These are phyloP conservation scores for Henricia sp. DNA, from an alignment of 53 echinoderm and acorn worm genomes.

Conservation along the genomic window DNA sequence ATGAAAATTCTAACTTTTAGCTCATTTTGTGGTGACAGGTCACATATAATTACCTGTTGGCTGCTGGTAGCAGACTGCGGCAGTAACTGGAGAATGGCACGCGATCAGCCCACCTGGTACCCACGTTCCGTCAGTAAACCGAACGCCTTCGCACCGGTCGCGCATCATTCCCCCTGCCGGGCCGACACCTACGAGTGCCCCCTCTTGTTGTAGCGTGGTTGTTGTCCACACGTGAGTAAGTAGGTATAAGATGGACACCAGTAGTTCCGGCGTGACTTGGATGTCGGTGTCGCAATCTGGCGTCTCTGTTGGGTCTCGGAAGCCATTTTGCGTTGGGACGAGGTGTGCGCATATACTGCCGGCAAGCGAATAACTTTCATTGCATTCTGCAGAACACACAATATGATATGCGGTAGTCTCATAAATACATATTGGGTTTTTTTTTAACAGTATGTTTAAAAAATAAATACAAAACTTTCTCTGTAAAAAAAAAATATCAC, in stretches of 20 bases:
- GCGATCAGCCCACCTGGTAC: background rate
- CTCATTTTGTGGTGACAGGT: too few relatives aligned
- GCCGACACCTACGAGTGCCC: conserved; percentile 1
- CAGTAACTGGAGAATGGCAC: conserved; percentile 20
- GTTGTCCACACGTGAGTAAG: conserved; percentile 31
- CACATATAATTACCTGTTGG: conserved; percentile 40
- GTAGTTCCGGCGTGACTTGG: conserved; percentile 3
- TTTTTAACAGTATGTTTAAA: too few relatives aligned
- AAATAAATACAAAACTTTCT: too few relatives aligned
- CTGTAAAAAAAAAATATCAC: too few relatives aligned
- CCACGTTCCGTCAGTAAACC: background rate
- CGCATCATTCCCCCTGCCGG: background rate
- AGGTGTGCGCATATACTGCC: conserved; percentile 17
- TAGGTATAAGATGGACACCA: conserved; percentile 11
- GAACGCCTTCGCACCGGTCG: background rate
- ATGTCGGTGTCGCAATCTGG: background rate
- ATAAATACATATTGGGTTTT: too few relatives aligned
- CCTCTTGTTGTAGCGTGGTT: background rate
- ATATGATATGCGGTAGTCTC: too few relatives aligned
- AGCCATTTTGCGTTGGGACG: background rate
- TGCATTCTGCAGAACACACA: conserved; percentile 13
- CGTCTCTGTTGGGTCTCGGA: background rate
- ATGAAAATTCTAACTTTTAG: too few relatives aligned
- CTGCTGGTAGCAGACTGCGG: conserved; percentile 26
- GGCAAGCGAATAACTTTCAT: conserved; percentile 3